These are phyloP conservation scores for Liolophura sinensis DNA, from an alignment of 1,140 invertebrate species.

Conservation along the genomic window DNA sequence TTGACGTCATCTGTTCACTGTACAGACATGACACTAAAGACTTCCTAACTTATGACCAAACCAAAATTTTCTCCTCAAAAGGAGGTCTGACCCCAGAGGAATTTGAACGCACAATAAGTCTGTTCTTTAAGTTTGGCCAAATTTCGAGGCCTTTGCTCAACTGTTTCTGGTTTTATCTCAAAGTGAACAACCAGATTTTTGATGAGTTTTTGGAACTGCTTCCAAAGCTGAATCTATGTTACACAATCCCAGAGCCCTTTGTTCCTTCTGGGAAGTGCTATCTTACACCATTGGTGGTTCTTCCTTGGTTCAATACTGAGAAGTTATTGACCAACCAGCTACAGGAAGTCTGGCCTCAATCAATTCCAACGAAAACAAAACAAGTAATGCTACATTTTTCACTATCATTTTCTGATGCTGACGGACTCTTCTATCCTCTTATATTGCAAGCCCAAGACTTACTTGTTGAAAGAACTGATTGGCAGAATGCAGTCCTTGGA, in stretches of 20 bases:
- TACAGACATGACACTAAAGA: conserved; percentile 46
- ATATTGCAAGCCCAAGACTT: conserved; percentile 38
- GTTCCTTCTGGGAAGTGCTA: conserved; percentile 31
- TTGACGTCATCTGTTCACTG: conserved; percentile 39
- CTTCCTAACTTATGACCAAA: conserved; percentile 38
- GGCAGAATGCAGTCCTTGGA: conserved; percentile 44
- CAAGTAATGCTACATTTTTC: conserved; percentile 17
- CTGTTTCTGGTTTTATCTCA: conserved; percentile 50
- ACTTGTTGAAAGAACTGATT: conserved; percentile 43
- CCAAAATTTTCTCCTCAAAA: conserved; percentile 48
- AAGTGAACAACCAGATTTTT: conserved; percentile 33
- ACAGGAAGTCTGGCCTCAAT: conserved; percentile 35
- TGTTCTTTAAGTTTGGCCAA: conserved; percentile 43
- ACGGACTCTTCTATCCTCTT: conserved; percentile 42
- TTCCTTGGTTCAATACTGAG: conserved; percentile 52
- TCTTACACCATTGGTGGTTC: conserved; percentile 42
- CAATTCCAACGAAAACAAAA: conserved; percentile 14
- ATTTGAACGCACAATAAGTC: conserved; percentile 32
- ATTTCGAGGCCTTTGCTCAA: conserved; percentile 51
- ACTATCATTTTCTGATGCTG: conserved; percentile 34
- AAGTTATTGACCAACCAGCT: conserved; percentile 18
- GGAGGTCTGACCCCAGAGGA: conserved; percentile 35
- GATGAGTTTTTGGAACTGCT: conserved; percentile 44
- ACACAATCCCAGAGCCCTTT: conserved; percentile 48
- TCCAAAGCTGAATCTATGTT: conserved; percentile 45